These are phyloP conservation scores for Phytoseiulus persimilis DNA, from an alignment of 2,888 invertebrate species.

Conservation along the genomic window DNA sequence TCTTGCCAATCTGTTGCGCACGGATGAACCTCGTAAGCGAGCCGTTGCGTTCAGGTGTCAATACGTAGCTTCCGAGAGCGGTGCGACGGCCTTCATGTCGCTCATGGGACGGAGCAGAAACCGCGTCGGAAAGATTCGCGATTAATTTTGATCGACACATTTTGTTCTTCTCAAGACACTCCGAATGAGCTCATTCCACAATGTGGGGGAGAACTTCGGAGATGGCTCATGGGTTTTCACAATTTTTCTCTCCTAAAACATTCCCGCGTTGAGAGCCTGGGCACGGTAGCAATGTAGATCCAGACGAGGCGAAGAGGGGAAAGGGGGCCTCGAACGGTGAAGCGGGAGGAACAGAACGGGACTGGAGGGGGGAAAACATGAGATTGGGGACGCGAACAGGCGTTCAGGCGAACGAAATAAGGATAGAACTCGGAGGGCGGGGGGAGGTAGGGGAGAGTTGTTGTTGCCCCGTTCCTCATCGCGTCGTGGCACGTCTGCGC, in stretches of 20 bases:
- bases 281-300: no score
- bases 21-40: not conserved
- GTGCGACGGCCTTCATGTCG: not conserved
- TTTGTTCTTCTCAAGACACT: not conserved
- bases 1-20: not conserved
- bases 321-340: no score
- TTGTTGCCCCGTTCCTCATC: not conserved
- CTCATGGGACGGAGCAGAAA: not conserved
- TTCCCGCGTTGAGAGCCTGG: no score
- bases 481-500: not conserved
- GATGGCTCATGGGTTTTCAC: not conserved
- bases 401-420: not conserved
- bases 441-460: not conserved
- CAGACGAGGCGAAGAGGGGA: no score
- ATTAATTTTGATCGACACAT: not conserved
- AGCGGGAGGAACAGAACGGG: no score
- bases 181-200: not conserved
- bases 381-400: not conserved
- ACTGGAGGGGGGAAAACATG: no score
- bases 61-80: not conserved
- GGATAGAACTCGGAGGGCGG: not conserved
- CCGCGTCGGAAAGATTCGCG: not conserved
- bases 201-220: not conserved
- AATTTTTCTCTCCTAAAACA: no score
- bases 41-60: not conserved